Evolutionary conservation across 2,797 vertebrate genomes (phyloP).

Genomic region (Heterohyrax brucei): DNA sequence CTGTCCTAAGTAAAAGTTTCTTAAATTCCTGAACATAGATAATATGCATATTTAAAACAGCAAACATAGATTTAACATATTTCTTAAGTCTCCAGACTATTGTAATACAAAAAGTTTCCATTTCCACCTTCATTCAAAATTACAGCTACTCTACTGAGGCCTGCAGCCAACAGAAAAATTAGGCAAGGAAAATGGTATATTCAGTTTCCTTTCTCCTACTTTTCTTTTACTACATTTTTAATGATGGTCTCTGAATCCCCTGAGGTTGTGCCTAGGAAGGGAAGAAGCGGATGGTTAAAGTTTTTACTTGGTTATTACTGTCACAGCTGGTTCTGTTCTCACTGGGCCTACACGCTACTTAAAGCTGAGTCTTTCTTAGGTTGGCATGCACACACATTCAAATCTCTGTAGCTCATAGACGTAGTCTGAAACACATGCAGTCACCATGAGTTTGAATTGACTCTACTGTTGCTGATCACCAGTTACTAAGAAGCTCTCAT

Average conservation of each 20-base stretch:
- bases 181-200: background rate
- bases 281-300: background rate
- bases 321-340: background rate
- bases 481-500: background rate
- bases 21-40: background rate
- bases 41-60: background rate
- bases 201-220: background rate
- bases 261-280: background rate
- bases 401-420: no score
- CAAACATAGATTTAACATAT: background rate
- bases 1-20: background rate
- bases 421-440: no score
- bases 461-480: no score
- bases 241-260: background rate
- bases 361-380: background rate
- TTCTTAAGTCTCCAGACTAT: slow-evolving; percentile 21
- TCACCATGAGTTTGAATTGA: no score
- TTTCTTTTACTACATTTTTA: background rate
- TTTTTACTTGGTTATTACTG: background rate
- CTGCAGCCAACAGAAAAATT: background rate
- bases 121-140: slow-evolving; percentile 1
- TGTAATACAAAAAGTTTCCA: background rate
- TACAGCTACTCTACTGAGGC: background rate
- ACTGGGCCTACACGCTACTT: background rate
- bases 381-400: background rate